A percentile compares a stretch with the other conserved stretches of the same genome.
Evolutionary conservation across 1,140 invertebrate species (phyloP).

Genomic region (Arion vulgaris): DNA sequence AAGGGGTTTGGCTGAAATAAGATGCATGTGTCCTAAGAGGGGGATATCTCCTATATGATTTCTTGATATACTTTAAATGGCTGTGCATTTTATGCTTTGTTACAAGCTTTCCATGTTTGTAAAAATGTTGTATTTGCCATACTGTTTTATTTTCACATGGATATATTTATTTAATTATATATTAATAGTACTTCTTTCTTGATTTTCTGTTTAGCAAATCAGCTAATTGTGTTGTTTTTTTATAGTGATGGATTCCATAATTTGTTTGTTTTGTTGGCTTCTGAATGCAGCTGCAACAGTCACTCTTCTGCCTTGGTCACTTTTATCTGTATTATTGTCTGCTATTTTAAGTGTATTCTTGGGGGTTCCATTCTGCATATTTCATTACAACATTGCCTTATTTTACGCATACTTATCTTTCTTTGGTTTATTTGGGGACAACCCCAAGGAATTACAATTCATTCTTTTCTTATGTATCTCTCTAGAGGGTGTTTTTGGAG

Average conservation of each 20-base stretch:
- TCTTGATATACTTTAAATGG: background rate
- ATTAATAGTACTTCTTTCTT: background rate
- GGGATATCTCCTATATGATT: too few relatives aligned
- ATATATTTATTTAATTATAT: background rate
- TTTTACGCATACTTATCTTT: too few relatives aligned
- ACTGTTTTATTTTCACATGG: background rate
- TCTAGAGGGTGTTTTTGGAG: too few relatives aligned
- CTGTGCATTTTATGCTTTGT: background rate
- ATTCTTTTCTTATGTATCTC: too few relatives aligned
- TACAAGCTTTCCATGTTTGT: background rate
- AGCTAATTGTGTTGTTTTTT: background rate
- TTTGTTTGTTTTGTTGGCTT: background rate
- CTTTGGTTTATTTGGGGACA: too few relatives aligned
- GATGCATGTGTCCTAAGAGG: too few relatives aligned
- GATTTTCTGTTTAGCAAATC: background rate
- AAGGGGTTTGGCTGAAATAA: too few relatives aligned
- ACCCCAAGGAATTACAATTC: too few relatives aligned
- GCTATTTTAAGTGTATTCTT: too few relatives aligned
- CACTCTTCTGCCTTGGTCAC: background rate
- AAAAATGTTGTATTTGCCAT: background rate
- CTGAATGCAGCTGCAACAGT: background rate
- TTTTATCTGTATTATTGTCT: too few relatives aligned
- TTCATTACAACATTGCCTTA: too few relatives aligned
- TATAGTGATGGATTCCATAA: constrained; percentile 28
- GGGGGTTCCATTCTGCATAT: too few relatives aligned